These are phyloP conservation scores for Leptobrachium ailaonicum DNA, from an alignment of 2,113 vertebrate genomes.

Conservation along the genomic window DNA sequence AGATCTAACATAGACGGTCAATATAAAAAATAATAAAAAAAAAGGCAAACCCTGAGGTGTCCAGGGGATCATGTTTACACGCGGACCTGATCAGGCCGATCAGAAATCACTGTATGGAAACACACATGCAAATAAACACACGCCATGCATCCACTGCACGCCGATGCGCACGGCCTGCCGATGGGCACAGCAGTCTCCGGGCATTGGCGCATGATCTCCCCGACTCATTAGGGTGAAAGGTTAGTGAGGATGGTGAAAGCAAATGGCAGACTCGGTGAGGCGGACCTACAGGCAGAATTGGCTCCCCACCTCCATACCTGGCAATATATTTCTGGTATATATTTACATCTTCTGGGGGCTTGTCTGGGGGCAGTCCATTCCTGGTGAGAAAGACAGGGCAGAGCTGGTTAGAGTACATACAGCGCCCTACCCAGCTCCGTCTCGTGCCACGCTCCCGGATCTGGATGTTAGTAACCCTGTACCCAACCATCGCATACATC, in stretches of 20 bases:
- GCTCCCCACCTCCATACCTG: slow-evolving; percentile 76
- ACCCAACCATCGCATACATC: not conserved
- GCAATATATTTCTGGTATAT: slow-evolving; percentile 99
- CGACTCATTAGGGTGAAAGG: slow-evolving; percentile 10
- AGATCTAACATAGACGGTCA: not conserved
- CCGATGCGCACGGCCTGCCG: not conserved
- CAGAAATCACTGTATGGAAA: slow-evolving; percentile 9
- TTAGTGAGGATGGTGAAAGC: slow-evolving; percentile 43
- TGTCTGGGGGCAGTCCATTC: slow-evolving; percentile 97
- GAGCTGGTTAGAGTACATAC: slow-evolving; percentile 62
- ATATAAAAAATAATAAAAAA: not conserved
- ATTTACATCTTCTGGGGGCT: slow-evolving; percentile 95
- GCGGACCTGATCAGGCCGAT: not conserved
- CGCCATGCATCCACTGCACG: not conserved
- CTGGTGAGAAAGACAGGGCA: slow-evolving; percentile 81
- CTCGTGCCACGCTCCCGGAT: slow-evolving; percentile 42
- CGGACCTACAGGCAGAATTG: slow-evolving; percentile 24
- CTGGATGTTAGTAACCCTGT: slow-evolving; percentile 17
- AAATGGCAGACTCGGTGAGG: slow-evolving; percentile 44
- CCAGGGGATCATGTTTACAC: slow-evolving; percentile 11
- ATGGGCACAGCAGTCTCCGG: slow-evolving; percentile 47
- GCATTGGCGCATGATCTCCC: slow-evolving; percentile 31
- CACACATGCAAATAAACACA: slow-evolving; percentile 24
- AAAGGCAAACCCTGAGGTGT: not conserved
- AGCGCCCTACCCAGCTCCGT: slow-evolving; percentile 42